These are phyloP conservation scores for Ceratina calcarata DNA, from an alignment of 1,140 invertebrate genomes.

Conservation along the genomic window DNA sequence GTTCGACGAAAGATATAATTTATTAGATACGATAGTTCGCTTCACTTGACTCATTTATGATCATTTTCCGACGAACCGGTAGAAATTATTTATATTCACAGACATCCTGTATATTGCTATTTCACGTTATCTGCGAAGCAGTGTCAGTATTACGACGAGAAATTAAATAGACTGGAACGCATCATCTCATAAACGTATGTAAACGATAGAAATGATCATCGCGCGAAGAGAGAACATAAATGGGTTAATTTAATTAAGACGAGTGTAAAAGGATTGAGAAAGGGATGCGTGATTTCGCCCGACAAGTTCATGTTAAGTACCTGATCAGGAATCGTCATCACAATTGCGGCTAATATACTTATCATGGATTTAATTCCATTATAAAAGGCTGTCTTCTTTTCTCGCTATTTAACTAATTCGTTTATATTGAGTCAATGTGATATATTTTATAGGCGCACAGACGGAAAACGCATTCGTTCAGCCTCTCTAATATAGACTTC, in stretches of 20 bases:
- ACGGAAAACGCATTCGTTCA: not conserved
- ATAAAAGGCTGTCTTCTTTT: constrained; percentile 52
- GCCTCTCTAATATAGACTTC: too few relatives aligned
- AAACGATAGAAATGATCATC: not conserved
- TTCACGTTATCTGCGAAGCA: not conserved
- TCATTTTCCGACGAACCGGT: not conserved
- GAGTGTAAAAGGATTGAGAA: not conserved
- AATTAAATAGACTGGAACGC: not conserved
- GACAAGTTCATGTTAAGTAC: constrained; percentile 52
- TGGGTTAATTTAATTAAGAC: constrained; percentile 20
- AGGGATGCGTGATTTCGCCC: not conserved
- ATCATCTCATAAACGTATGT: not conserved
- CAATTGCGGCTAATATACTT: constrained; percentile 43
- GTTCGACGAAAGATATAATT: constrained; percentile 42
- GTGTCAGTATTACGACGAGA: constrained; percentile 32
- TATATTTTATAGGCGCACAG: constrained; percentile 35
- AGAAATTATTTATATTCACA: too few relatives aligned
- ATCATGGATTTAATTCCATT: constrained; percentile 49
- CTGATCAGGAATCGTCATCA: constrained; percentile 49
- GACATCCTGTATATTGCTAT: not conserved
- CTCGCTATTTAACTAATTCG: constrained; percentile 44
- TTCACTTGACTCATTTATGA: constrained; percentile 31
- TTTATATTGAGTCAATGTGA: constrained; percentile 60
- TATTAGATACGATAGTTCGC: constrained; percentile 30
- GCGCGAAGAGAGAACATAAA: constrained; percentile 11